Conservation (phyloP, 2,888 invertebrate species). For the Encarsia formosa region DNA sequence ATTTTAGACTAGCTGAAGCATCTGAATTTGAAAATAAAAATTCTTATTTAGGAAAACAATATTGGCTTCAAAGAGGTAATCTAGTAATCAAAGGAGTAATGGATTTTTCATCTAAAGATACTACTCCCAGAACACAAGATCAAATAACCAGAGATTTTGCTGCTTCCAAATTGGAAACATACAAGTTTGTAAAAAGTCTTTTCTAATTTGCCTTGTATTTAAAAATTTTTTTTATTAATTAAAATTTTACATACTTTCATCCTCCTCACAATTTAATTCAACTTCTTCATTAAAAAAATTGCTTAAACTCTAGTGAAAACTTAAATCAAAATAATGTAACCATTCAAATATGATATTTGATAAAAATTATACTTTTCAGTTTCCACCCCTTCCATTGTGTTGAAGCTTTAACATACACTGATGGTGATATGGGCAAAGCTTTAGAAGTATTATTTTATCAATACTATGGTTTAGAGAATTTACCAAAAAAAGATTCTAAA, state of each 20-base stretch:
- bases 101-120: conserved; percentile 63
- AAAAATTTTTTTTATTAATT: neutral
- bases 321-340: too few species aligned
- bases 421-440: conserved; percentile 68
- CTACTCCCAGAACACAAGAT: conserved; percentile 58
- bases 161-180: conserved; percentile 68
- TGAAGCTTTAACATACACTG: conserved; percentile 67
- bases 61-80: conserved; percentile 74
- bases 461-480: conserved; percentile 59
- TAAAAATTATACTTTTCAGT: conserved; percentile 53
- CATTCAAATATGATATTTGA: too few species aligned
- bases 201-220: too few species aligned
- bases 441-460: conserved; percentile 67
- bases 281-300: too few species aligned
- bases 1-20: conserved; percentile 52
- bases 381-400: conserved; percentile 71
- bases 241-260: too few species aligned
- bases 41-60: conserved; percentile 64
- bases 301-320: too few species aligned
- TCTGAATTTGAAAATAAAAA: conserved; percentile 62
- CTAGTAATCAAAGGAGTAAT: conserved; percentile 69
- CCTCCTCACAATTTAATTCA: too few species aligned
- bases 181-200: conserved; percentile 41
- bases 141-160: conserved; percentile 69
- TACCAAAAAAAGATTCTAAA: conserved; percentile 45